Evolutionary conservation across 2,888 invertebrate species (phyloP).

Genomic region (Acrobasis consociella): DNA sequence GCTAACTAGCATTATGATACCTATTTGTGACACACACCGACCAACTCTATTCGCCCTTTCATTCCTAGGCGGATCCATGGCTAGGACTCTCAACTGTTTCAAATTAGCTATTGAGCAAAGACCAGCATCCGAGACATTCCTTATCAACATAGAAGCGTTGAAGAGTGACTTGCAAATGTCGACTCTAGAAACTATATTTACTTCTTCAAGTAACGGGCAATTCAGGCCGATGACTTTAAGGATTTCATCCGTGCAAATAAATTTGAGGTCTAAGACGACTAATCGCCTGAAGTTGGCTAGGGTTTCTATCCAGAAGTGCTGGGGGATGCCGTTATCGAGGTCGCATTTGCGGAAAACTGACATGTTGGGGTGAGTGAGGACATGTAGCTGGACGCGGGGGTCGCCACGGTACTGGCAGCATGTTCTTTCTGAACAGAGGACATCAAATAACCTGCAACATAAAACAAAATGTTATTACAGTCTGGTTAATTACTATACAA

Average conservation of each 20-base stretch:
- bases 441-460: conserved; percentile 77
- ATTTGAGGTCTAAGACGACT: conserved; percentile 73
- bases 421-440: conserved; percentile 76
- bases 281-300: conserved; percentile 64
- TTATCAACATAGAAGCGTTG: conserved; percentile 73
- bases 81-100: conserved; percentile 64
- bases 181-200: conserved; percentile 76
- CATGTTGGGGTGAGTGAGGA: conserved; percentile 72
- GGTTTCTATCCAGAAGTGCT: conserved; percentile 66
- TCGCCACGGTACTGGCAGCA: conserved; percentile 69
- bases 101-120: conserved; percentile 63
- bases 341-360: conserved; percentile 74
- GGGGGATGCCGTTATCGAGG: conserved; percentile 70
- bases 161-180: conserved; percentile 74
- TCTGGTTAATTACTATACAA: not conserved
- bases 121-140: conserved; percentile 76
- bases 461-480: conserved; percentile 22
- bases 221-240: conserved; percentile 64
- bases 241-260: conserved; percentile 78
- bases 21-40: conserved; percentile 72
- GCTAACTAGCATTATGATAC: conserved; percentile 67
- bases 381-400: conserved; percentile 69
- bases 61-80: conserved; percentile 77
- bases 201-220: conserved; percentile 69
- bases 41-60: conserved; percentile 69